phyloP scores from a whole-genome alignment of 1,140 invertebrate species.

The Aplysia californica region DNA sequence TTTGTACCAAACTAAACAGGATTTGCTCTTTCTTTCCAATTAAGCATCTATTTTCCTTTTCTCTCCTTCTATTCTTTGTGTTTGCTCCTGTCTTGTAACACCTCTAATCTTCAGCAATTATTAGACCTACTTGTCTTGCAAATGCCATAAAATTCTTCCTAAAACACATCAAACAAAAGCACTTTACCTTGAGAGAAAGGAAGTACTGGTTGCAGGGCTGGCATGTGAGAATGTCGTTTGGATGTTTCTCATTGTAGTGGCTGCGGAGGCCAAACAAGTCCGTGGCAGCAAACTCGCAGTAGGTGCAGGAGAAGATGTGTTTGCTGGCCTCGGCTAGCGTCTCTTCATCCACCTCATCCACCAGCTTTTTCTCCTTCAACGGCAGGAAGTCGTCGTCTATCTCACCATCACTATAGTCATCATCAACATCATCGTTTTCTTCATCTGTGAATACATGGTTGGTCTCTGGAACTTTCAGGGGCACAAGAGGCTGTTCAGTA shows the following conservation, averaged over 20 bases:
- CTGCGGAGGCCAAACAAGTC: constrained; percentile 49
- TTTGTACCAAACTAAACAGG: too few species aligned
- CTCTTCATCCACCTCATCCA: constrained; percentile 17
- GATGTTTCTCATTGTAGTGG: constrained; percentile 58
- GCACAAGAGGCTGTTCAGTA: not conserved
- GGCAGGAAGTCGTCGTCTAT: not conserved
- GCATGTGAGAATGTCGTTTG: constrained; percentile 47
- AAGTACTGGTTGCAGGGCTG: constrained; percentile 55
- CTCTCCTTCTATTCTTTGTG: too few species aligned
- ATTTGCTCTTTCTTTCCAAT: too few species aligned
- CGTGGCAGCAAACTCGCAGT: constrained; percentile 53
- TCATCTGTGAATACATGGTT: not conserved
- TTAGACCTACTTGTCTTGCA: too few species aligned
- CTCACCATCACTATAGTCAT: not conserved
- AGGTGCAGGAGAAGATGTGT: constrained; percentile 49
- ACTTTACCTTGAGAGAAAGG: constrained; percentile 43
- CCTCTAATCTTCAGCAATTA: too few species aligned
- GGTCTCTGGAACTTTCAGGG: not conserved
- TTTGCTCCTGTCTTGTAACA: too few species aligned
- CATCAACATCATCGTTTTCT: not conserved
- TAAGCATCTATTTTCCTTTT: too few species aligned
- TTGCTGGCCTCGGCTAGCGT: constrained; percentile 5
- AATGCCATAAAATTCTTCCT: too few species aligned
- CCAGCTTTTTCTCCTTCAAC: constrained; percentile 1
- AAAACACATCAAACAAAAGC: too few species aligned